phyloP scores from a whole-genome alignment of 2,888 invertebrate species.

The Steinernema carpocapsae region DNA sequence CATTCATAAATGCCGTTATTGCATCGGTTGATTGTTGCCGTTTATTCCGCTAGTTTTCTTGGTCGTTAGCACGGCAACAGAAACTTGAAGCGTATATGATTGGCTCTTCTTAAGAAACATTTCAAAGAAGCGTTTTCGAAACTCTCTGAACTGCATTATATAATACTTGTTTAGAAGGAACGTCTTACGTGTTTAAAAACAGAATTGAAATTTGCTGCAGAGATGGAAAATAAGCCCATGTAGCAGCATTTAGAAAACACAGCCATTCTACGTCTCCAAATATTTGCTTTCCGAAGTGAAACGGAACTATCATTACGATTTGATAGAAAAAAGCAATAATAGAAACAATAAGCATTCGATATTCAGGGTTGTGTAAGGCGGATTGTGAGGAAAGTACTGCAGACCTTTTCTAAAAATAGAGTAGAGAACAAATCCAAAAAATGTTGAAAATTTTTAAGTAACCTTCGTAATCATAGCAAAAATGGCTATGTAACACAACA shows the following conservation, averaged over 20 bases:
- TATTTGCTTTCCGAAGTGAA: conserved; percentile 2
- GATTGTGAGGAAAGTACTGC: neutral
- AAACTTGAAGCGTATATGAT: too few relatives aligned
- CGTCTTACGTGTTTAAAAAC: neutral
- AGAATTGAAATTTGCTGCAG: conserved; percentile 17
- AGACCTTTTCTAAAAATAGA: neutral
- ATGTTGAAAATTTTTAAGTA: neutral
- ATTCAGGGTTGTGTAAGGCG: conserved; percentile 9
- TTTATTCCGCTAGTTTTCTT: too few relatives aligned
- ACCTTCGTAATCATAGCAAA: conserved; percentile 4
- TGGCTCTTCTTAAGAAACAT: neutral
- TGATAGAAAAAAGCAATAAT: conserved; percentile 2
- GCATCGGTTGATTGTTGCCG: too few relatives aligned
- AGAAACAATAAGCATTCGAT: neutral
- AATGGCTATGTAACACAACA: neutral
- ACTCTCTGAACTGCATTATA: neutral
- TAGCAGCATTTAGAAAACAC: conserved; percentile 4
- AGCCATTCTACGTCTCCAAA: neutral
- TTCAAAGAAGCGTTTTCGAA: neutral
- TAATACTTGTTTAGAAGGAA: neutral
- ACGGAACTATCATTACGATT: conserved; percentile 9
- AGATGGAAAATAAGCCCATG: conserved; percentile 10
- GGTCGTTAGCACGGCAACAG: too few relatives aligned
- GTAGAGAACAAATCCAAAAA: neutral
- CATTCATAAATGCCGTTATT: too few relatives aligned